Conservation (phyloP, 2,888 invertebrate species). For the Lutraria lutraria region DNA sequence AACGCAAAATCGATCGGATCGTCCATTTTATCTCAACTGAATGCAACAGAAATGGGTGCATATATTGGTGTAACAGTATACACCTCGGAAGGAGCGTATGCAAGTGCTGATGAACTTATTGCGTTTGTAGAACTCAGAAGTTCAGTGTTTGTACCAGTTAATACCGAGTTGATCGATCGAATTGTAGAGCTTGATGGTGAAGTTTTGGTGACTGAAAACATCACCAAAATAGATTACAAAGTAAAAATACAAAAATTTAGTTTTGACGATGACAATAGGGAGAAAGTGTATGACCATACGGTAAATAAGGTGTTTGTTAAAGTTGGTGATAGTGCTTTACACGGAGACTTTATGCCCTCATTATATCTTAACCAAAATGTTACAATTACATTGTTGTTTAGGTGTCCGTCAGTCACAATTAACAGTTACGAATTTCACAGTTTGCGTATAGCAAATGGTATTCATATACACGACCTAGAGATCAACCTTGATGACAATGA, state of each 20-base stretch:
- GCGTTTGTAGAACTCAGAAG: background rate
- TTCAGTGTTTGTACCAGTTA: background rate
- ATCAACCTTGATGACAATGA: background rate
- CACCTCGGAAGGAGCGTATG: background rate
- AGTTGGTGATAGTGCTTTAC: background rate
- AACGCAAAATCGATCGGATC: background rate
- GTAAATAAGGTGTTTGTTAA: background rate
- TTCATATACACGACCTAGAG: background rate
- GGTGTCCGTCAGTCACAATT: conserved; percentile 1
- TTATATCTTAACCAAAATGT: background rate
- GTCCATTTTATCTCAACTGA: background rate
- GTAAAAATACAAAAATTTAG: background rate
- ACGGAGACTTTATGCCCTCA: background rate
- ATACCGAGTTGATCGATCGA: background rate
- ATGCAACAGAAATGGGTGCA: background rate
- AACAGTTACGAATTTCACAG: background rate
- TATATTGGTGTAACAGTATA: background rate
- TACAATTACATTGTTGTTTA: background rate
- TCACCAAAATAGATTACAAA: background rate
- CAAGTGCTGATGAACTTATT: background rate
- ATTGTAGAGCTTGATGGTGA: background rate
- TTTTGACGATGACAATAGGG: background rate
- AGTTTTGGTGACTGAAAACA: background rate
- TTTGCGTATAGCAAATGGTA: background rate
- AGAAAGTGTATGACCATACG: background rate